phyloP scores from a whole-genome alignment of 2,797 vertebrate genomes.

The Limnodromus scolopaceus region DNA sequence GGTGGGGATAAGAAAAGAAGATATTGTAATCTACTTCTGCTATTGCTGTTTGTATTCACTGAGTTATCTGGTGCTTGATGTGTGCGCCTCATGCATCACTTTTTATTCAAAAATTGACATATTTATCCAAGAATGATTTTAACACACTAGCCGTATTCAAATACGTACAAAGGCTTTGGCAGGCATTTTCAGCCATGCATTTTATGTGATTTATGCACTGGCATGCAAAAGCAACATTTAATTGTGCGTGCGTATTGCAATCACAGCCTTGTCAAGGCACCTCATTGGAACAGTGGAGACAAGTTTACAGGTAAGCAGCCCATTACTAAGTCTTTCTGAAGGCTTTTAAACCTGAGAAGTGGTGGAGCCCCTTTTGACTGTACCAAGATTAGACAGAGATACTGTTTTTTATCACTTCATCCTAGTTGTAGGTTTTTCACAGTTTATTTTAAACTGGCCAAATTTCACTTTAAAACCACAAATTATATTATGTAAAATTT shows the following conservation, averaged over 20 bases:
- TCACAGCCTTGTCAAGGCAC: neutral
- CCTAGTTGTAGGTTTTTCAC: neutral
- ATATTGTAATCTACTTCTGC: neutral
- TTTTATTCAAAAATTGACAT: constrained; percentile 5
- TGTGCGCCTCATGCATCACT: neutral
- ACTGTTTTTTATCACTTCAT: neutral
- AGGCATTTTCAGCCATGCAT: neutral
- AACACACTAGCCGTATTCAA: neutral
- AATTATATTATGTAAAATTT: neutral
- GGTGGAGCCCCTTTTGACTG: neutral
- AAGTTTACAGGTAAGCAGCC: neutral
- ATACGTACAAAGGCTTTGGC: neutral
- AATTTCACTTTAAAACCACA: neutral
- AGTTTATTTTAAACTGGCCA: neutral
- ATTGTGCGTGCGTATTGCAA: accelerated
- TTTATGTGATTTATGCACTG: neutral
- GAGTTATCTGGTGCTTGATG: neutral
- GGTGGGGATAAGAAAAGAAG: neutral
- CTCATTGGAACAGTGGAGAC: accelerated
- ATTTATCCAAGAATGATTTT: neutral
- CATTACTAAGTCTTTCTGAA: neutral
- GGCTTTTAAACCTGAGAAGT: neutral
- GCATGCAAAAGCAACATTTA: neutral
- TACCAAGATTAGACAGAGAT: neutral
- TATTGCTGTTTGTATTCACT: neutral